phyloP scores from a whole-genome alignment of 2,888 invertebrate genomes.

The Sthenelais limicola region DNA sequence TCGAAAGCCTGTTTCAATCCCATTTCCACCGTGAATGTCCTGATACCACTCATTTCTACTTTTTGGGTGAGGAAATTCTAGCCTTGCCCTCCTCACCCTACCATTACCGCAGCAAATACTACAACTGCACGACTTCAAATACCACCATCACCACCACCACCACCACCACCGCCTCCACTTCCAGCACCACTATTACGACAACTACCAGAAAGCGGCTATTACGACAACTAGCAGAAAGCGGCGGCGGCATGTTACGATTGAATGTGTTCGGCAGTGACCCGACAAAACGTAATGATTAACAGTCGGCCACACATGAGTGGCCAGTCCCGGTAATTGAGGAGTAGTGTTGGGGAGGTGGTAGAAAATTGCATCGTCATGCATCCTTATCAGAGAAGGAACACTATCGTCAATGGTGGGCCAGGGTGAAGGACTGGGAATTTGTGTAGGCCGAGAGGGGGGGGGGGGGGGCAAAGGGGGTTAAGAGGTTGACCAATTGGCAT shows the following conservation, averaged over 20 bases:
- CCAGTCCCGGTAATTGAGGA: neutral
- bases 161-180: neutral
- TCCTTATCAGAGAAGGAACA: conserved; percentile 12
- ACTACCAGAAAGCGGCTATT: neutral
- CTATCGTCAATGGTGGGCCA: conserved; percentile 2
- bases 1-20: too few species aligned
- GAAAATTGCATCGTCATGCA: conserved; percentile 27
- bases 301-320: neutral
- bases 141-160: neutral
- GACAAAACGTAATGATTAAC: conserved; percentile 15
- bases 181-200: too few species aligned
- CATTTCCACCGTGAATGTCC: too few species aligned
- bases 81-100: too few species aligned
- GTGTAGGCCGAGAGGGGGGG: too few species aligned
- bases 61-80: too few species aligned
- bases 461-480: too few species aligned
- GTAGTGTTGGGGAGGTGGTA: neutral
- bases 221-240: neutral
- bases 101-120: too few species aligned
- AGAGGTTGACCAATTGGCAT: too few species aligned
- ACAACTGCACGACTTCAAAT: neutral
- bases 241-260: conserved; percentile 7
- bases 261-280: conserved; percentile 14
- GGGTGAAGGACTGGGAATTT: too few species aligned
- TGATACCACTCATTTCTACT: too few species aligned